Evolutionary conservation across 2,113 vertebrate genomes (phyloP).

Genomic region (Ceratotherium simum): DNA sequence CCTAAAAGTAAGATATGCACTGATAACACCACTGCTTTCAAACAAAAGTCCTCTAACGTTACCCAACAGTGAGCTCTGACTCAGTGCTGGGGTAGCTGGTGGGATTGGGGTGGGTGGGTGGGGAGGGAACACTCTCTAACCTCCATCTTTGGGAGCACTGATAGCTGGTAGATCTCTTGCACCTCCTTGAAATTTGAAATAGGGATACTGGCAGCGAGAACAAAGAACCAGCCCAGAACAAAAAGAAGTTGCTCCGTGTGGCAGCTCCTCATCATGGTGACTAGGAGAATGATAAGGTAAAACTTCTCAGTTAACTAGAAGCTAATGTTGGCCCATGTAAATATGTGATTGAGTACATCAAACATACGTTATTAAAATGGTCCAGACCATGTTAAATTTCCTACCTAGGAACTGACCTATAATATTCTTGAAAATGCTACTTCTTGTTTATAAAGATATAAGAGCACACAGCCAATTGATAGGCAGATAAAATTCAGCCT

Average conservation of each 20-base stretch:
- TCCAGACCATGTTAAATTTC: background rate
- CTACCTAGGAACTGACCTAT: background rate
- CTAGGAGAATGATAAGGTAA: background rate
- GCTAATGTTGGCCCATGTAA: background rate
- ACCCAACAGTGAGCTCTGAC: background rate
- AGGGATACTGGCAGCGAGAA: background rate
- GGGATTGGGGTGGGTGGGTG: too few species aligned
- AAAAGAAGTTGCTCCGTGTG: background rate
- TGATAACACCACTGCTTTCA: background rate
- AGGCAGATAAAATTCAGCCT: background rate
- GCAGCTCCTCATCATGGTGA: background rate
- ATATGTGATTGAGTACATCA: background rate
- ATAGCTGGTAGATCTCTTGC: background rate
- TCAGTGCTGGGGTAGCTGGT: background rate
- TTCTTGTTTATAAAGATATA: background rate
- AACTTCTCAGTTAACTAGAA: background rate
- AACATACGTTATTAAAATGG: background rate
- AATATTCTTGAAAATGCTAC: background rate
- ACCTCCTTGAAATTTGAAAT: background rate
- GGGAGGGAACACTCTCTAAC: background rate
- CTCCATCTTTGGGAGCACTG: background rate
- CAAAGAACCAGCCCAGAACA: background rate
- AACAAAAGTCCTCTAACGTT: background rate
- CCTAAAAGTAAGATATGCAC: background rate
- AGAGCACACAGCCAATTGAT: background rate